Evolutionary conservation across 2,113 vertebrate genomes (phyloP).

Genomic region (Atractosteus spatula): DNA sequence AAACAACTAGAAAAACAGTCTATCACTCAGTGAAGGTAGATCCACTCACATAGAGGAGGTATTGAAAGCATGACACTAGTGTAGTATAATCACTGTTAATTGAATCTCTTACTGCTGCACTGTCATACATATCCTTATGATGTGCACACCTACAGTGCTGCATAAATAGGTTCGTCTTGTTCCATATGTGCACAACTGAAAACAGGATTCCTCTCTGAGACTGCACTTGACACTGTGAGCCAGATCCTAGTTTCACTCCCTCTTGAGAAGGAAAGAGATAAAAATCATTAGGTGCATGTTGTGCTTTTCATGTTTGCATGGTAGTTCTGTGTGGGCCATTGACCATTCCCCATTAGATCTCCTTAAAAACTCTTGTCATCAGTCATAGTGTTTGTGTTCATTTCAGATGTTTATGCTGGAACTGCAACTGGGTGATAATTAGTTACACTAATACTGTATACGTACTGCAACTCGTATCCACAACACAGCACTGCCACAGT

Average conservation of each 20-base stretch:
- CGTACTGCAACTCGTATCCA: conserved; percentile 3
- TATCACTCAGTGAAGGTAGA: no score
- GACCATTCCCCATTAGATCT: conserved; percentile 13
- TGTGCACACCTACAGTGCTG: no score
- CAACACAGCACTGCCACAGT: not conserved
- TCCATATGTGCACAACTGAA: conserved; percentile 7
- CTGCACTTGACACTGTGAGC: conserved; percentile 15
- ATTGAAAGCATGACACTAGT: not conserved
- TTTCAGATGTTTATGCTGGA: conserved; percentile 20
- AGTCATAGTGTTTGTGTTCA: conserved; percentile 23
- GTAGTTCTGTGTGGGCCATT: conserved; percentile 35
- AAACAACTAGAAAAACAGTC: no score
- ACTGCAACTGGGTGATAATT: conserved; percentile 17
- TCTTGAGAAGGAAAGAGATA: conserved; percentile 21
- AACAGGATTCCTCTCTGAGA: conserved; percentile 37
- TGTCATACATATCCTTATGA: conserved; percentile 20
- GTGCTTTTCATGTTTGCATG: conserved; percentile 59
- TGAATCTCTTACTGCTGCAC: conserved; percentile 12
- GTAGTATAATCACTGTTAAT: conserved; percentile 13
- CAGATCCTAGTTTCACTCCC: not conserved
- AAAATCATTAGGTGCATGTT: conserved; percentile 54
- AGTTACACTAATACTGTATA: not conserved
- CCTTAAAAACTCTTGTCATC: conserved; percentile 19
- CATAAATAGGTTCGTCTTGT: not conserved
- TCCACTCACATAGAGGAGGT: not conserved